Percentiles rank a stretch among this genome's conserved stretches.
Evolutionary conservation across 2,888 invertebrate species (phyloP).

Genomic region (Chymomyza amoena): DNA sequence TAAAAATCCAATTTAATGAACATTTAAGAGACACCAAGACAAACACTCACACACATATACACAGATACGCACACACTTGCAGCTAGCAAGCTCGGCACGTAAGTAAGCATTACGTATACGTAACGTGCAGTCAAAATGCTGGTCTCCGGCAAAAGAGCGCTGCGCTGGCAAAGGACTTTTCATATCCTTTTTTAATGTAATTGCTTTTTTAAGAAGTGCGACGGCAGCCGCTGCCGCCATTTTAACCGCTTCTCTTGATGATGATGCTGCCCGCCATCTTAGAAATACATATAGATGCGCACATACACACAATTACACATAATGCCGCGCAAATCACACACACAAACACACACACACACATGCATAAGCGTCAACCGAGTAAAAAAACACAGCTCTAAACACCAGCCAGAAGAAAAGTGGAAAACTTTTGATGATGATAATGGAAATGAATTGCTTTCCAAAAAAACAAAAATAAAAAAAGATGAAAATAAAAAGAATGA

Average conservation of each 20-base stretch:
- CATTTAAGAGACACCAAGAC: constrained; percentile 73
- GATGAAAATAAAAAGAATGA: neutral
- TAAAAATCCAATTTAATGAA: constrained; percentile 78
- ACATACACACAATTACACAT: constrained; percentile 29
- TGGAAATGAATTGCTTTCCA: constrained; percentile 66
- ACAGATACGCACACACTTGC: constrained; percentile 16
- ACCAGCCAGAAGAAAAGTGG: constrained; percentile 30
- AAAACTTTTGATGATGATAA: constrained; percentile 73
- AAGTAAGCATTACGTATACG: constrained; percentile 59
- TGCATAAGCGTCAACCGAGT: constrained; percentile 25
- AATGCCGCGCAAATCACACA: constrained; percentile 44
- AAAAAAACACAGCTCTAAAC: constrained; percentile 15
- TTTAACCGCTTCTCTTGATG: constrained; percentile 15
- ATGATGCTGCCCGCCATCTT: constrained; percentile 46
- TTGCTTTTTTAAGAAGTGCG: constrained; percentile 74
- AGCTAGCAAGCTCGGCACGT: constrained; percentile 40
- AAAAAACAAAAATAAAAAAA: constrained; percentile 21
- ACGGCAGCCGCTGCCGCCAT: constrained; percentile 16
- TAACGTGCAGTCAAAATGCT: constrained; percentile 33
- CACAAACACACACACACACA: constrained; percentile 14
- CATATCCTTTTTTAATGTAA: constrained; percentile 75
- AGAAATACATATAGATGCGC: constrained; percentile 12
- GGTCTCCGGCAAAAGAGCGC: constrained; percentile 40
- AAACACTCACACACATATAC: constrained; percentile 10
- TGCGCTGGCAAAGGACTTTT: constrained; percentile 42